A percentile compares a stretch with the other conserved stretches of the same genome.
phyloP scores from a whole-genome alignment of 2,888 invertebrate genomes.

The Agonopterix subpropinquella region DNA sequence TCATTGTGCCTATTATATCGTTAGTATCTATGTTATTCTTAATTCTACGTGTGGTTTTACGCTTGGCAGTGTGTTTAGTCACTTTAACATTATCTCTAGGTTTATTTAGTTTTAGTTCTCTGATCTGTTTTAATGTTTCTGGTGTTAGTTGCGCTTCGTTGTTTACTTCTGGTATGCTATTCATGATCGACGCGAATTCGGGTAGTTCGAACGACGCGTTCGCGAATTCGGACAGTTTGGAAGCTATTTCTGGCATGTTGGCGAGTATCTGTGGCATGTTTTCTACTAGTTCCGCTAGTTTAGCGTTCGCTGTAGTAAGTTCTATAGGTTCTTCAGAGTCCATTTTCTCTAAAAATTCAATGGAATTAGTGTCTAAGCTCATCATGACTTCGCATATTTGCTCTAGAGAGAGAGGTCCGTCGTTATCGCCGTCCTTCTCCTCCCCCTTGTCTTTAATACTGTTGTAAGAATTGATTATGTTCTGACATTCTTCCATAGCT shows the following conservation, averaged over 20 bases:
- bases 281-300: slow-evolving; percentile 53
- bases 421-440: slow-evolving; percentile 20
- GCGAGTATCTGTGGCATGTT: slow-evolving; percentile 66
- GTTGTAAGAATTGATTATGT: slow-evolving; percentile 61
- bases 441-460: slow-evolving; percentile 38
- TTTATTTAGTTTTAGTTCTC: slow-evolving; percentile 59
- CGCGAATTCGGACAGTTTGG: slow-evolving; percentile 52
- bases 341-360: slow-evolving; percentile 51
- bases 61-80: slow-evolving; percentile 61
- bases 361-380: slow-evolving; percentile 55
- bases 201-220: slow-evolving; percentile 57
- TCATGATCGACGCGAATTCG: slow-evolving; percentile 61
- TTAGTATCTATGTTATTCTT: slow-evolving; percentile 40
- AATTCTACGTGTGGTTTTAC: slow-evolving; percentile 51
- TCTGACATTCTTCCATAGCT: slow-evolving; percentile 68
- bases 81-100: slow-evolving; percentile 58
- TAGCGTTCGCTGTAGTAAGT: slow-evolving; percentile 39
- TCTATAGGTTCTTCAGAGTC: slow-evolving; percentile 46
- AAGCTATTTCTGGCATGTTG: slow-evolving; percentile 63
- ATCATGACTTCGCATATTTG: slow-evolving; percentile 65
- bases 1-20: slow-evolving; percentile 46
- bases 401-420: slow-evolving; percentile 45
- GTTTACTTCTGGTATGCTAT: slow-evolving; percentile 50
- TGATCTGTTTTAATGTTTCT: slow-evolving; percentile 64
- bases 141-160: slow-evolving; percentile 61